Evolutionary conservation across 2,113 vertebrate genomes (phyloP).

Genomic region (Onychorhynchus coronatus): DNA sequence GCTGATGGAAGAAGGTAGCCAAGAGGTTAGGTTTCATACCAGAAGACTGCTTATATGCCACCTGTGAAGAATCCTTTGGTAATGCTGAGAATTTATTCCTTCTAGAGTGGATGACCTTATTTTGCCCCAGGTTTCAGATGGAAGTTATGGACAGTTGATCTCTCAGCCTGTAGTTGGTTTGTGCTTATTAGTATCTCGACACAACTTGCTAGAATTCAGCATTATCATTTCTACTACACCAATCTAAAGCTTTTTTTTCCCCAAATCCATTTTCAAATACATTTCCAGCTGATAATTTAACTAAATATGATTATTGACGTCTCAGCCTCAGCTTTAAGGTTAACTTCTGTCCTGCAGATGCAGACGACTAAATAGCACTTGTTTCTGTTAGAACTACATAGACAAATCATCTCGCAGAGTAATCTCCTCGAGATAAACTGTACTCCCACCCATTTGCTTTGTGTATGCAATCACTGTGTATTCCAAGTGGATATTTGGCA

Average conservation of each 20-base stretch:
- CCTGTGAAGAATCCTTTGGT: not conserved
- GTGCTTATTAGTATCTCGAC: not conserved
- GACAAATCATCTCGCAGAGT: not conserved
- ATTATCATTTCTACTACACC: not conserved
- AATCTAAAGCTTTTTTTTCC: not conserved
- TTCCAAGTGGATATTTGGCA: not conserved
- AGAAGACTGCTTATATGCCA: not conserved
- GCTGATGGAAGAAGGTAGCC: constrained; percentile 55
- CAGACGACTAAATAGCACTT: not conserved
- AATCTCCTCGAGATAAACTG: not conserved
- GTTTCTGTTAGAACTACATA: not conserved
- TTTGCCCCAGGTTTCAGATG: not conserved
- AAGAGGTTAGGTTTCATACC: not conserved
- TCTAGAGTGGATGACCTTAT: not conserved
- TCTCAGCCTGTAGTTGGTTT: not conserved
- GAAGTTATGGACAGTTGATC: not conserved
- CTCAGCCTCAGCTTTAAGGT: not conserved
- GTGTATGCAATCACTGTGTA: not conserved
- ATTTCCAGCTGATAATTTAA: not conserved
- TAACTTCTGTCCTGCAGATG: not conserved
- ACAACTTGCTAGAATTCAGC: not conserved
- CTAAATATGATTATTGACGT: not conserved
- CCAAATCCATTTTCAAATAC: not conserved
- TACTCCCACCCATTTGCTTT: not conserved
- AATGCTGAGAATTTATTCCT: not conserved